phyloP scores from a whole-genome alignment of 2,113 vertebrate genomes.

The Gobio gobio region DNA sequence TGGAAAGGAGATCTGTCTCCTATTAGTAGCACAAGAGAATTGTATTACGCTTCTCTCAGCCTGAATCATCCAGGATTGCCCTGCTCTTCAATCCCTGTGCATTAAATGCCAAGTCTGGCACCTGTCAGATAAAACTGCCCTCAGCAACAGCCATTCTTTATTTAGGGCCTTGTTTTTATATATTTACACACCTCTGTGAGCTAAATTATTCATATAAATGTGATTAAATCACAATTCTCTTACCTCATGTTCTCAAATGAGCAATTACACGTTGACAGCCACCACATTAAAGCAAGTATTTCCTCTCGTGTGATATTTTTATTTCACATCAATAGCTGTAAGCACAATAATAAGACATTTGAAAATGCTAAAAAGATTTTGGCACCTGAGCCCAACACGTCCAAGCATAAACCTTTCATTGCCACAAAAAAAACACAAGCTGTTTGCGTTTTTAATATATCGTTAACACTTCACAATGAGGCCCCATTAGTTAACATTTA shows the following conservation, averaged over 20 bases:
- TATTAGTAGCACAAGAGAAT: slow-evolving; percentile 58
- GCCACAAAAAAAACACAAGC: neutral
- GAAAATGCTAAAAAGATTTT: neutral
- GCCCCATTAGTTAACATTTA: too few species aligned
- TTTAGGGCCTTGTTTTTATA: slow-evolving; percentile 67
- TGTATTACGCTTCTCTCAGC: slow-evolving; percentile 43
- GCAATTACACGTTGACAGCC: slow-evolving; percentile 18
- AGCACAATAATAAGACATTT: slow-evolving; percentile 37
- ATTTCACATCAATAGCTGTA: slow-evolving; percentile 35
- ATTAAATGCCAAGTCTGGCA: slow-evolving; percentile 49
- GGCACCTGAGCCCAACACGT: slow-evolving; percentile 11
- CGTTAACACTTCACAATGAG: too few species aligned
- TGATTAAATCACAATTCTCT: slow-evolving; percentile 35
- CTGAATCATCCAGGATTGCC: slow-evolving; percentile 48
- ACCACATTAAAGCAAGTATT: slow-evolving; percentile 26
- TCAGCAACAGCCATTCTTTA: slow-evolving; percentile 64
- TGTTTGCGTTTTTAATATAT: neutral
- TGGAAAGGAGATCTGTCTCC: slow-evolving; percentile 57
- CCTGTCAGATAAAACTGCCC: slow-evolving; percentile 55
- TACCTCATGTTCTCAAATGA: slow-evolving; percentile 21
- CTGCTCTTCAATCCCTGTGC: slow-evolving; percentile 42
- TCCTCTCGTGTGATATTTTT: slow-evolving; percentile 9
- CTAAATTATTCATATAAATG: slow-evolving; percentile 35
- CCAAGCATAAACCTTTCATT: neutral
- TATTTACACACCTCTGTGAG: slow-evolving; percentile 39